Evolutionary conservation across 2,888 invertebrate species (phyloP).

Genomic region (Harmothoe impar): DNA sequence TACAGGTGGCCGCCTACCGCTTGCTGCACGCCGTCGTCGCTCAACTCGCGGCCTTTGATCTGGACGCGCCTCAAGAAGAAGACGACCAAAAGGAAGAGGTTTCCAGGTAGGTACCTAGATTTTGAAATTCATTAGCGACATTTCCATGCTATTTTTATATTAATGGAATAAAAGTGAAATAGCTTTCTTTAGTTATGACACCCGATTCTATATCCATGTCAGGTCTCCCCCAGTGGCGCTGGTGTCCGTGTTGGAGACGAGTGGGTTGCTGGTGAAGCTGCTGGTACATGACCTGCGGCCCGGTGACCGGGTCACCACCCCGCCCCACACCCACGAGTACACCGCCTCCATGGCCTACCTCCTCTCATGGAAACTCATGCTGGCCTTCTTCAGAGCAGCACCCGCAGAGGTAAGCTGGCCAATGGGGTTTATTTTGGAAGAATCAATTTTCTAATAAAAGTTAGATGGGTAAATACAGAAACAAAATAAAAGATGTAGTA

Average conservation of each 20-base stretch:
- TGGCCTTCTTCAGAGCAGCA: constrained; percentile 88
- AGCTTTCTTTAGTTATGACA: no score
- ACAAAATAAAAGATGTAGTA: no score
- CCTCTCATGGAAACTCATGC: constrained; percentile 88
- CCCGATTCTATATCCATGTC: no score
- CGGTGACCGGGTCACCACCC: constrained; percentile 76
- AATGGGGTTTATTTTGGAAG: no score
- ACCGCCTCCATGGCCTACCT: constrained; percentile 88
- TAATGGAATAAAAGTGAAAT: no score
- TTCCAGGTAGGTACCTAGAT: constrained; percentile 45
- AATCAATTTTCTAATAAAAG: no score
- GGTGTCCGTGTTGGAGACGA: constrained; percentile 73
- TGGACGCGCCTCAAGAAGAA: constrained; percentile 29
- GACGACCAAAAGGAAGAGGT: constrained; percentile 62
- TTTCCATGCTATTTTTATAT: no score
- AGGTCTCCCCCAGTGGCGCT: constrained; percentile 77
- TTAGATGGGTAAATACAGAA: no score
- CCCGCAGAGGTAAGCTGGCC: constrained; percentile 87
- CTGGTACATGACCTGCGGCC: constrained; percentile 76
- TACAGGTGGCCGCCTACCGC: constrained; percentile 78
- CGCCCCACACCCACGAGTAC: constrained; percentile 84
- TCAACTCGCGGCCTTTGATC: constrained; percentile 72
- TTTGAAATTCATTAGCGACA: neutral
- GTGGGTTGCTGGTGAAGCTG: constrained; percentile 74
- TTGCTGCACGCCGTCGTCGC: constrained; percentile 76